Evolutionary conservation across 2,888 invertebrate species (phyloP), one percentile per base, ranked within the genome.

Genomic region (Bursaphelenchus okinawaensis): DNA sequence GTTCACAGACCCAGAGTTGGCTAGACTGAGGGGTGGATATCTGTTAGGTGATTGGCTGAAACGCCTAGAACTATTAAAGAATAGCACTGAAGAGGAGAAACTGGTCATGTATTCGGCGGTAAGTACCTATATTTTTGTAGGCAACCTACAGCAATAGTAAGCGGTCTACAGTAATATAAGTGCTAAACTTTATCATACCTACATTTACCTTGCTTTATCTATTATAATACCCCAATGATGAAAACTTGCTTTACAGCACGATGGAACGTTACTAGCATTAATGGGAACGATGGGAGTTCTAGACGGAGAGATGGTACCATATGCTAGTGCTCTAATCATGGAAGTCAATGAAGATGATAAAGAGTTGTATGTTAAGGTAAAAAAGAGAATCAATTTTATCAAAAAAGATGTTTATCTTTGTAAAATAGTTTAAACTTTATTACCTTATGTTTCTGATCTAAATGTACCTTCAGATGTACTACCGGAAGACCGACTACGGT

Each of bases 31-130:
- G n/a, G 68, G 69, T 0, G 69, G 69, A 26, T 69, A 28, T 26
- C n/a, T 69, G 52, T 57, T 69, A 9, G 65, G 62, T 12, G 65
- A 69, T 61, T 52, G 69, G 20, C n/a, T 69, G 19, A 40, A 57
- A 29, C 19, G 54, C 19, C 20, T 52, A 16, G 24, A 27, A 9
- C 40, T 50, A 9, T 52, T 52, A 16, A 24, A 26, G 28, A 69
- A 52, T 31, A 67, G 63, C 26, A 40, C 20, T 27, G 57, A 67
- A 31, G 29, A 19, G 7, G 23, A 31, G 8, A 69, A 72, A 31
- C 24, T 72, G 24, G 8, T 52, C 16, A 22, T 69, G 22, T 69
- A 73, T 31, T 73, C 69, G 7, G 40, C 69, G 16, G 68, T 68
- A 56, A 65, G 66, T 12, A 2, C 22, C 9, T 27, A 9, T 7